A percentile compares a stretch with the other conserved stretches of the same genome.
Evolutionary conservation across 1,140 invertebrate species (phyloP).

Genomic region (Bombus pascuorum): DNA sequence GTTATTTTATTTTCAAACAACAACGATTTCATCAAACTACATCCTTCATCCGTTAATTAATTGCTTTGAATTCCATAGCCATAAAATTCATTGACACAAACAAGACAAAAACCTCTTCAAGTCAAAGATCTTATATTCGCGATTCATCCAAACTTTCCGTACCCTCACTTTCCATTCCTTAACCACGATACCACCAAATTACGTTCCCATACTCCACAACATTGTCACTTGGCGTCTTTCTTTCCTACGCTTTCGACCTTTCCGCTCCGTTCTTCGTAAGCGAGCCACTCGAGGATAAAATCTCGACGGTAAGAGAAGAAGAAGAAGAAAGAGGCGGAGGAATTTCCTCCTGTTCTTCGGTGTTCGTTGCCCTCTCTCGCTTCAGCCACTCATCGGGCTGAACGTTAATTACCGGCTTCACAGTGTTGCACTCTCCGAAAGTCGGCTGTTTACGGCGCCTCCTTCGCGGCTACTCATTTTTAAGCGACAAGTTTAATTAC

Average conservation of each 20-base stretch:
- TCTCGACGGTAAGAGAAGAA: background rate
- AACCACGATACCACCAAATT: background rate
- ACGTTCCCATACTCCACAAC: background rate
- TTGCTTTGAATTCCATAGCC: no score
- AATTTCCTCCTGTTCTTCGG: background rate
- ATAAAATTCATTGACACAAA: no score
- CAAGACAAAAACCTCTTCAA: background rate
- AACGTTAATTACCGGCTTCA: conserved; percentile 68
- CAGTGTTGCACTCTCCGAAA: conserved; percentile 41
- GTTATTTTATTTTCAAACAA: no score
- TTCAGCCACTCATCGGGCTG: conserved; percentile 36
- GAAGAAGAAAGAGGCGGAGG: background rate
- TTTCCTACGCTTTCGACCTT: background rate
- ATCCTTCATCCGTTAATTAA: no score
- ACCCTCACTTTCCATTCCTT: background rate
- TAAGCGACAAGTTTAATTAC: conserved; percentile 71
- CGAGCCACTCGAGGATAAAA: conserved; percentile 33
- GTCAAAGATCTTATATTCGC: background rate
- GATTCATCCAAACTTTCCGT: background rate
- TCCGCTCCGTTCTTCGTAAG: background rate
- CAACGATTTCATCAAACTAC: no score
- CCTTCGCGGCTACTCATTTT: conserved; percentile 65
- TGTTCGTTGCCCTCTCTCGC: background rate
- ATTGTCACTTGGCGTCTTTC: conserved; percentile 24
- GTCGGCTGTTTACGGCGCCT: conserved; percentile 58